Evolutionary conservation across 2,113 vertebrate species (phyloP).

Genomic region (Menidia beryllina): DNA sequence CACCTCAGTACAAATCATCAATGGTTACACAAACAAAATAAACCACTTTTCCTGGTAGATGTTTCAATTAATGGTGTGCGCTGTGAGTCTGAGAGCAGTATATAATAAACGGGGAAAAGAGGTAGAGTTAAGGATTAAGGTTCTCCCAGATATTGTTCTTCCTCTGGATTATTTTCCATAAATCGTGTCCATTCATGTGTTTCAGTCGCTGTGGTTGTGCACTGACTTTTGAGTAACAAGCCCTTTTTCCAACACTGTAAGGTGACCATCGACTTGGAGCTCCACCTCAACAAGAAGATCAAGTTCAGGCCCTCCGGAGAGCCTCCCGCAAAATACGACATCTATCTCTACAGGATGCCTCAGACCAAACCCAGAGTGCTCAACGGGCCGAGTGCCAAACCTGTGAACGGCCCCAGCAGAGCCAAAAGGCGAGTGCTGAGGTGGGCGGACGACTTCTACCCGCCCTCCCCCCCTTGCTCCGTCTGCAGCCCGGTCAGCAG

Average conservation of each 20-base stretch:
- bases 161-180: not conserved
- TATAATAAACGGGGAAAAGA: too few species aligned
- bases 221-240: constrained; percentile 9
- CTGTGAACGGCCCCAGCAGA: constrained; percentile 15
- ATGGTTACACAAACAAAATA: too few species aligned
- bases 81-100: not conserved
- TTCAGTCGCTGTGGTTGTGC: not conserved
- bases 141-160: not conserved
- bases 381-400: not conserved
- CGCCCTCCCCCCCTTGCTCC: constrained; percentile 43
- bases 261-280: constrained; percentile 71
- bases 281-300: constrained; percentile 57
- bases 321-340: constrained; percentile 51
- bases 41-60: too few species aligned
- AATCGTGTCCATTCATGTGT: not conserved
- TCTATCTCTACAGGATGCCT: constrained; percentile 66
- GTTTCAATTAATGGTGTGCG: too few species aligned
- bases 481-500: constrained; percentile 46
- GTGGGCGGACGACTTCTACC: constrained; percentile 61
- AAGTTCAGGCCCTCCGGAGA: constrained; percentile 18
- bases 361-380: not conserved
- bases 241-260: constrained; percentile 26
- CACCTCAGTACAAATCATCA: too few species aligned
- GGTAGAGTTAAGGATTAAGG: too few species aligned
- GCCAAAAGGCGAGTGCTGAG: constrained; percentile 34